A percentile compares a stretch with the other conserved stretches of the same genome.
phyloP scores from a whole-genome alignment of 2,888 invertebrate species.

The Chloromyia formosa region DNA sequence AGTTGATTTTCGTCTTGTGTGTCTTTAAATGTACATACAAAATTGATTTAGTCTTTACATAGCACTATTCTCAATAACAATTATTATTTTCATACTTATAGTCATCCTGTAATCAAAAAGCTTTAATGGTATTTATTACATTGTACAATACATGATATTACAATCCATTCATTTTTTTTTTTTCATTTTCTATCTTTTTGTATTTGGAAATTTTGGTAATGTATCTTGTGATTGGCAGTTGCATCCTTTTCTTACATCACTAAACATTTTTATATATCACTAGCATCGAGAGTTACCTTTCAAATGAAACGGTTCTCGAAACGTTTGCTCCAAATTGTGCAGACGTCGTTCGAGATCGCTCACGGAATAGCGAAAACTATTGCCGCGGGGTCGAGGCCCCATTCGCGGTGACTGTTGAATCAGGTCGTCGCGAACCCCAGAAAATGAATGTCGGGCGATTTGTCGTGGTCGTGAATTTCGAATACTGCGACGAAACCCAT shows the following conservation, averaged over 20 bases:
- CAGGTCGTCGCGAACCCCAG: conserved; percentile 63
- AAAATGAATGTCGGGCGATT: conserved; percentile 62
- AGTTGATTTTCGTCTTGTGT: neutral
- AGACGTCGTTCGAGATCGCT: conserved; percentile 62
- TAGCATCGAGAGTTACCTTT: conserved; percentile 59
- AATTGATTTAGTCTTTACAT: neutral
- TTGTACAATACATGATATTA: too few relatives aligned
- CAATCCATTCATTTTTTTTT: too few relatives aligned
- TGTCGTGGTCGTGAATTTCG: conserved; percentile 44
- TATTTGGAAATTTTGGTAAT: conserved; percentile 4
- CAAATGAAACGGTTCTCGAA: conserved; percentile 56
- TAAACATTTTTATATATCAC: conserved; percentile 7
- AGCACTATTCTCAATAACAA: neutral
- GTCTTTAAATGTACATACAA: neutral
- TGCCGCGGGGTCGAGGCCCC: conserved; percentile 59
- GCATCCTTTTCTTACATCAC: neutral
- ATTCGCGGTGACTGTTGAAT: conserved; percentile 61
- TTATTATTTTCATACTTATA: neutral
- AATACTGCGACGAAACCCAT: conserved; percentile 50
- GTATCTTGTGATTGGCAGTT: neutral
- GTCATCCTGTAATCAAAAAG: neutral
- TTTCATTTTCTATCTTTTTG: neutral
- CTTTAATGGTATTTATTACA: neutral
- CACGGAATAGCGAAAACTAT: conserved; percentile 62
- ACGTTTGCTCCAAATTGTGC: conserved; percentile 63